Conservation (phyloP, 2,797 vertebrate species). For the Lateolabrax maculatus region DNA sequence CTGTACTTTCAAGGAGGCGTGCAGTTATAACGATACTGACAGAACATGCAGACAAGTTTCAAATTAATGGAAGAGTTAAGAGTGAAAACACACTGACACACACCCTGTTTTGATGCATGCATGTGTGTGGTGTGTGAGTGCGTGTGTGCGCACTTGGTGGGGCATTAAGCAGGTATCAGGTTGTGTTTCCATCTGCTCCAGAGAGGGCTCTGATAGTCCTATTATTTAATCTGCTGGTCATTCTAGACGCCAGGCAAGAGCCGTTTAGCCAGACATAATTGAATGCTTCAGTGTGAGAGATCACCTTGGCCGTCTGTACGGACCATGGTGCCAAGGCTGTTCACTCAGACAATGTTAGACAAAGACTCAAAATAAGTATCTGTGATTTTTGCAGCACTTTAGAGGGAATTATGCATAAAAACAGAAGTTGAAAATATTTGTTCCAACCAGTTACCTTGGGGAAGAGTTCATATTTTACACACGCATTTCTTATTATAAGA, state of each 20-base stretch:
- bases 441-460: background rate
- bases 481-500: background rate
- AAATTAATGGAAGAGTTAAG: slow-evolving; percentile 36
- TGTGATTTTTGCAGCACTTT: slow-evolving; percentile 23
- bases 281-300: slow-evolving; percentile 84
- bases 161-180: slow-evolving; percentile 85
- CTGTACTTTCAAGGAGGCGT: background rate
- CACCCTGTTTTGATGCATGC: slow-evolving; percentile 40
- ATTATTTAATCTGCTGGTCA: slow-evolving; percentile 87
- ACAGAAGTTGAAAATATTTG: background rate
- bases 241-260: slow-evolving; percentile 83
- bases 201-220: slow-evolving; percentile 84
- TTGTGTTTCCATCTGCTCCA: slow-evolving; percentile 86
- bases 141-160: slow-evolving; percentile 45
- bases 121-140: slow-evolving; percentile 37
- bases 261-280: slow-evolving; percentile 84
- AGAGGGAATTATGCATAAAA: background rate
- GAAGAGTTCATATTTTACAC: background rate
- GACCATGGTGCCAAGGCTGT: slow-evolving; percentile 61
- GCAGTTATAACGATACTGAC: slow-evolving; percentile 29
- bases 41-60: slow-evolving; percentile 34
- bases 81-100: slow-evolving; percentile 47
- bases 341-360: slow-evolving; percentile 42
- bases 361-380: slow-evolving; percentile 40
- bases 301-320: slow-evolving; percentile 73